phyloP scores from a whole-genome alignment of 2,113 vertebrate genomes.

The Serilophus lunatus region DNA sequence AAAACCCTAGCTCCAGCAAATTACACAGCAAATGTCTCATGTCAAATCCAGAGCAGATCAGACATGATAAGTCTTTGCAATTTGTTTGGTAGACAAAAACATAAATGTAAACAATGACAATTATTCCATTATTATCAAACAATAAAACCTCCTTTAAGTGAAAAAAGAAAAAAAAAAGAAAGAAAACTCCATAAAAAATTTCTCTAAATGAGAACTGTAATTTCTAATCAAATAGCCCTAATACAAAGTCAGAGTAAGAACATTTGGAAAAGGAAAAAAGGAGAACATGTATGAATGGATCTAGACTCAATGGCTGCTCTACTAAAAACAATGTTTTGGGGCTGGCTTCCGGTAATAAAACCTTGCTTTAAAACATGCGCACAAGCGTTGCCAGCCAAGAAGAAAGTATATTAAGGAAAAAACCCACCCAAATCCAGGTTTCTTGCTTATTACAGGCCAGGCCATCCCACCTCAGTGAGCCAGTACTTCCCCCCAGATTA shows the following conservation, averaged over 20 bases:
- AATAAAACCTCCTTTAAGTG: background rate
- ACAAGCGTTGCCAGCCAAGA: background rate
- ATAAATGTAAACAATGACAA: background rate
- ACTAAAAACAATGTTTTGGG: background rate
- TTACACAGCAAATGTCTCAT: background rate
- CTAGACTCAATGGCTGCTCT: background rate
- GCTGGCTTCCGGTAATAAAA: background rate
- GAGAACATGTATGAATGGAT: background rate
- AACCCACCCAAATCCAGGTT: too few species aligned
- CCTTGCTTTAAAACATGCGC: background rate
- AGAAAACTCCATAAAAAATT: background rate
- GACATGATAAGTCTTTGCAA: background rate
- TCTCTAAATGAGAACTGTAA: background rate
- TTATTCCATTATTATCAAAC: background rate
- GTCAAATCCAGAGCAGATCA: background rate
- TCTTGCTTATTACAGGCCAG: background rate
- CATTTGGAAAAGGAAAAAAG: background rate
- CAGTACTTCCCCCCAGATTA: background rate
- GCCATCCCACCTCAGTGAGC: background rate
- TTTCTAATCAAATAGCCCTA: background rate
- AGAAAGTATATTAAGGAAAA: background rate
- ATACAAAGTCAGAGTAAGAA: background rate
- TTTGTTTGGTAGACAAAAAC: background rate
- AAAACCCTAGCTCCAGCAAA: background rate
- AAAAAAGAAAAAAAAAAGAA: background rate